Evolutionary conservation across 2,888 invertebrate genomes (phyloP).

Genomic region (Muschampia plurimacula): DNA sequence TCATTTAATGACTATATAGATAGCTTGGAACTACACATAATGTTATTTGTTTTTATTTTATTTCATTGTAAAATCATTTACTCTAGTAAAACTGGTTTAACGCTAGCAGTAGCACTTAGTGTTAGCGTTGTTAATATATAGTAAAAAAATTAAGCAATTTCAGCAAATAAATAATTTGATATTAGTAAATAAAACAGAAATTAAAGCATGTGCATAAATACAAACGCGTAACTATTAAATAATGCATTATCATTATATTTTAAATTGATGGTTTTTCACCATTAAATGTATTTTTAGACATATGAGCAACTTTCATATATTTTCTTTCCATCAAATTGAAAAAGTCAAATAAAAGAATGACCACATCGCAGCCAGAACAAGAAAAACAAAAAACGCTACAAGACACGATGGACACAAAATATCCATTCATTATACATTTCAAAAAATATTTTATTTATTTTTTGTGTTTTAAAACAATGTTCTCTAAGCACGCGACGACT

Average conservation of each 20-base stretch:
- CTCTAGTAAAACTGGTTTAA: not conserved
- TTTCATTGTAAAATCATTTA: not conserved
- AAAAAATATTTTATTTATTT: slow-evolving; percentile 70
- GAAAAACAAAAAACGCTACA: slow-evolving; percentile 53
- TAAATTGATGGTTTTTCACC: not conserved
- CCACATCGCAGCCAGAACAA: slow-evolving; percentile 38
- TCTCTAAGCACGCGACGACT: slow-evolving; percentile 58
- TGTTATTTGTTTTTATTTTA: not conserved
- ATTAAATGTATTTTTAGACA: no score
- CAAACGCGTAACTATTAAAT: not conserved
- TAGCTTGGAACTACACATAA: not conserved
- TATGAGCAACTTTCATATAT: no score
- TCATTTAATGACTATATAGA: not conserved
- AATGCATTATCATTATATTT: not conserved
- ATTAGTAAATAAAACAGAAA: no score
- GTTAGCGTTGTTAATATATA: no score
- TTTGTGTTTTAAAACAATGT: slow-evolving; percentile 73
- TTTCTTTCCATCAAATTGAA: not conserved
- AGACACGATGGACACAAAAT: slow-evolving; percentile 60
- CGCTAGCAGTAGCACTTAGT: no score
- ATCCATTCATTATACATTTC: slow-evolving; percentile 72
- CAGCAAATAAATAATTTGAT: no score
- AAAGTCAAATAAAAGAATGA: slow-evolving; percentile 1
- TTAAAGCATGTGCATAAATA: no score
- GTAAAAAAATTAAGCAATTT: no score